These are phyloP conservation scores for Chelidonichthys spinosus DNA, from an alignment of 2,797 vertebrate species.

Conservation along the genomic window DNA sequence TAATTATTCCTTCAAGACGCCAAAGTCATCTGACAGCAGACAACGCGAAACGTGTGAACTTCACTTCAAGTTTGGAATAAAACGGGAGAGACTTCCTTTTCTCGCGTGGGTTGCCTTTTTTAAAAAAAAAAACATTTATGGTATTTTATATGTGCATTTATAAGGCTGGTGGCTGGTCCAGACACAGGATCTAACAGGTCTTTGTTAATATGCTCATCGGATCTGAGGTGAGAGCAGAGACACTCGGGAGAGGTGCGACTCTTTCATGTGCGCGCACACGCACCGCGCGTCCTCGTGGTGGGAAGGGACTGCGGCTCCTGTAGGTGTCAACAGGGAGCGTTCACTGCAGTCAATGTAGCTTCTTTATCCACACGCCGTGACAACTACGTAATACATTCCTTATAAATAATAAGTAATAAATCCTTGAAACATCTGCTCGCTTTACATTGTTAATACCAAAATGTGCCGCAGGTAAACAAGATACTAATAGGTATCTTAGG, in stretches of 20 bases:
- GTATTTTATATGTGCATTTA: too few relatives aligned
- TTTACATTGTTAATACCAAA: too few relatives aligned
- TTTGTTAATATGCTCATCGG: slow-evolving; percentile 49
- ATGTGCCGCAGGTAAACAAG: too few relatives aligned
- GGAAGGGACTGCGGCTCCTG: background rate
- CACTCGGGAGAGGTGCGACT: slow-evolving; percentile 68
- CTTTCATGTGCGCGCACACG: slow-evolving; percentile 48
- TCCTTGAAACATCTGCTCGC: too few relatives aligned
- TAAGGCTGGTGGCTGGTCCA: background rate
- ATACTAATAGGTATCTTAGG: too few relatives aligned
- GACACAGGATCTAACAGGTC: slow-evolving; percentile 71
- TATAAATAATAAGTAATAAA: too few relatives aligned
- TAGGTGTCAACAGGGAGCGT: background rate
- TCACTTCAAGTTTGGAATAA: too few relatives aligned
- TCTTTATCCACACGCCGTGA: too few relatives aligned
- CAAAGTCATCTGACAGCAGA: slow-evolving; percentile 57
- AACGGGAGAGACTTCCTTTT: background rate
- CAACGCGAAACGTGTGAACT: slow-evolving; percentile 40
- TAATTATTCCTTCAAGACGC: slow-evolving; percentile 51
- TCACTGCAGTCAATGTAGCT: too few relatives aligned
- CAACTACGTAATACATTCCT: too few relatives aligned
- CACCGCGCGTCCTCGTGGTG: slow-evolving; percentile 10
- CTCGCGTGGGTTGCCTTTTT: background rate
- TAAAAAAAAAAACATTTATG: too few relatives aligned
- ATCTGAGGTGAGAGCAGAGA: slow-evolving; percentile 67